Conservation (phyloP, 2,797 vertebrate genomes). For the Ceyx erithaca region DNA sequence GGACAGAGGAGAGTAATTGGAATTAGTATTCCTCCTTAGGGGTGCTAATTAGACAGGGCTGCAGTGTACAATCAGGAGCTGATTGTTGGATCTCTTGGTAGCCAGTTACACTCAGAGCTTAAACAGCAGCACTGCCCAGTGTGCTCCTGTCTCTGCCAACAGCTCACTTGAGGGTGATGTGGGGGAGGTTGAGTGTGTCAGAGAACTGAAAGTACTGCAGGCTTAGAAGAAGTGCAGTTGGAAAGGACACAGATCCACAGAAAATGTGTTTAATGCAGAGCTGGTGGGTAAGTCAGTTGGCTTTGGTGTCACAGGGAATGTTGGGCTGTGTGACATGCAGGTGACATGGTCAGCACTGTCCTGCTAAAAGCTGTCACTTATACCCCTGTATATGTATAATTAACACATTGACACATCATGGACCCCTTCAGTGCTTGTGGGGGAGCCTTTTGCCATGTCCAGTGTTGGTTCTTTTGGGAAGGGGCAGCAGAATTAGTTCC, state of each 20-base stretch:
- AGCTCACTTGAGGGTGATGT: background rate
- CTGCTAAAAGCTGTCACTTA: background rate
- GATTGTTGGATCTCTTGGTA: background rate
- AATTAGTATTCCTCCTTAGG: background rate
- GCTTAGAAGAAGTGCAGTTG: background rate
- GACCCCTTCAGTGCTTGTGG: too few species aligned
- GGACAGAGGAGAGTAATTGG: background rate
- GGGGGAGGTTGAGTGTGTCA: background rate
- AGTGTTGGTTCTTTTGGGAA: background rate
- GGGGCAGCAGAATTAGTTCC: background rate
- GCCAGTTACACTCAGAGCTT: background rate
- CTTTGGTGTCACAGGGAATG: background rate
- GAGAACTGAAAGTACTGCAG: background rate
- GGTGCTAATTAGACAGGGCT: background rate
- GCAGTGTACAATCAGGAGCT: rapidly evolving
- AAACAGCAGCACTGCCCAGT: rapidly evolving
- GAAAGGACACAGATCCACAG: background rate
- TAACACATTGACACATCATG: too few species aligned
- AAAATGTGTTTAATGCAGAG: background rate
- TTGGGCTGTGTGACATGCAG: background rate
- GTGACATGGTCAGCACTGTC: background rate
- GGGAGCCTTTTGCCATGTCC: background rate
- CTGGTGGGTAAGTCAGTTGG: background rate
- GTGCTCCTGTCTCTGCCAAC: background rate
- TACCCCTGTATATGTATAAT: too few species aligned